A percentile compares a stretch with the other conserved stretches of the same genome.
These are phyloP conservation scores for Ceraclea dissimilis DNA, from an alignment of 2,888 invertebrate genomes.

Conservation along the genomic window DNA sequence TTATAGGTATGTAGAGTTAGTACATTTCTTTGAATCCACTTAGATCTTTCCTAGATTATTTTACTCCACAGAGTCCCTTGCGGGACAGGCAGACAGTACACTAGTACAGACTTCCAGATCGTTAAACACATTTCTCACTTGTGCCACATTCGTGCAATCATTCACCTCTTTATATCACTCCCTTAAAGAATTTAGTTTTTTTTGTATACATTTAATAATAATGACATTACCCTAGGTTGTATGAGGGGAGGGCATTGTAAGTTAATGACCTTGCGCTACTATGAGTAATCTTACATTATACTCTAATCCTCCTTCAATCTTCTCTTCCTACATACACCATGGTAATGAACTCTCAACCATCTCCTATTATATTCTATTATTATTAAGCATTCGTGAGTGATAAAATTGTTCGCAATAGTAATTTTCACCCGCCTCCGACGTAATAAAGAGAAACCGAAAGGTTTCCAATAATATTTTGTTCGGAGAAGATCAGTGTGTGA, in stretches of 20 bases:
- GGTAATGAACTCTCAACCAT: neutral
- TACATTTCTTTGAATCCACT: too few species aligned
- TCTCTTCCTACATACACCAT: neutral
- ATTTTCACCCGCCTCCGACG: neutral
- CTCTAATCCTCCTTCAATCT: neutral
- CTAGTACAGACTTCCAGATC: too few species aligned
- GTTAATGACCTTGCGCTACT: neutral
- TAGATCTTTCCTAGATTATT: too few species aligned
- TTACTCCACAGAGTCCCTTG: too few species aligned
- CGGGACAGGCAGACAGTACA: too few species aligned
- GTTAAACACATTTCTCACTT: too few species aligned
- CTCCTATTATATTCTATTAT: neutral
- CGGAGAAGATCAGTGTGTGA: neutral
- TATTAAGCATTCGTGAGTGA: neutral
- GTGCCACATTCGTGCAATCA: too few species aligned
- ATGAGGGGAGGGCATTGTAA: neutral
- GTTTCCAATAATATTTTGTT: neutral
- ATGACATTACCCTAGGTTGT: too few species aligned
- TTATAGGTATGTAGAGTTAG: too few species aligned
- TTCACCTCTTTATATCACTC: too few species aligned
- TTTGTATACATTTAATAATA: too few species aligned
- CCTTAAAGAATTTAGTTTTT: too few species aligned
- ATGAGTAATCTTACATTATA: neutral
- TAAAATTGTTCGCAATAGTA: neutral
- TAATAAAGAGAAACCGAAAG: neutral